A percentile compares a stretch with the other conserved stretches of the same genome.
These are phyloP conservation scores for Neodiprion lecontei DNA, from an alignment of 1,140 invertebrate genomes.

Conservation along the genomic window DNA sequence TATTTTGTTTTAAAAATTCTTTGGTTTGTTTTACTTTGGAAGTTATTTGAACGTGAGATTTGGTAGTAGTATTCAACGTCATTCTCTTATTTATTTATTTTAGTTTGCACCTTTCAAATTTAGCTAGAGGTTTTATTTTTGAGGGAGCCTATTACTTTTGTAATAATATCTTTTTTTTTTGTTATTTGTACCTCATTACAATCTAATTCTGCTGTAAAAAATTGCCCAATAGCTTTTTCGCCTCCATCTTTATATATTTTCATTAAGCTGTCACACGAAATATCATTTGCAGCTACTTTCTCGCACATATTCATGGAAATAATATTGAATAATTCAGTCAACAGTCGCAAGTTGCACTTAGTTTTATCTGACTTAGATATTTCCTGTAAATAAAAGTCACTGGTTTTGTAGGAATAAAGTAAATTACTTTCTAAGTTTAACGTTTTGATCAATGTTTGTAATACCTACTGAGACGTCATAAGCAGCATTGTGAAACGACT, in stretches of 20 bases:
- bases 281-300: slow-evolving; percentile 23
- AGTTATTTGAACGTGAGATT: too few species aligned
- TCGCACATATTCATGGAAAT: slow-evolving; percentile 23
- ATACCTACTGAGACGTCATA: slow-evolving; percentile 17
- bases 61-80: neutral
- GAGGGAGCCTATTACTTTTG: slow-evolving; percentile 13
- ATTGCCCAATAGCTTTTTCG: slow-evolving; percentile 20
- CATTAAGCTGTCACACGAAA: slow-evolving; percentile 23
- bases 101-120: neutral
- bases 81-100: neutral
- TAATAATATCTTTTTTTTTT: slow-evolving; percentile 22
- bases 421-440: slow-evolving; percentile 18
- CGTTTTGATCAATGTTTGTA: slow-evolving; percentile 21
- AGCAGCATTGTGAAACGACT: slow-evolving; percentile 23
- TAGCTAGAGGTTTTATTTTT: slow-evolving; percentile 17
- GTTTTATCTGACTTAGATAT: slow-evolving; percentile 22
- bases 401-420: slow-evolving; percentile 11
- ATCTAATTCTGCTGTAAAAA: slow-evolving; percentile 19
- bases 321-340: slow-evolving; percentile 17
- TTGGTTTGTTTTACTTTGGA: too few species aligned
- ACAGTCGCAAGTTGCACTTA: slow-evolving; percentile 15
- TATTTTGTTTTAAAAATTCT: too few species aligned
- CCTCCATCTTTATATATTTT: slow-evolving; percentile 21
- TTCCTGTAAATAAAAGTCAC: slow-evolving; percentile 14
- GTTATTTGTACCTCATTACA: slow-evolving; percentile 21